A percentile compares a stretch with the other conserved stretches of the same genome.
Evolutionary conservation across 2,888 invertebrate genomes (phyloP).

Genomic region (Philhelius pedissequus): DNA sequence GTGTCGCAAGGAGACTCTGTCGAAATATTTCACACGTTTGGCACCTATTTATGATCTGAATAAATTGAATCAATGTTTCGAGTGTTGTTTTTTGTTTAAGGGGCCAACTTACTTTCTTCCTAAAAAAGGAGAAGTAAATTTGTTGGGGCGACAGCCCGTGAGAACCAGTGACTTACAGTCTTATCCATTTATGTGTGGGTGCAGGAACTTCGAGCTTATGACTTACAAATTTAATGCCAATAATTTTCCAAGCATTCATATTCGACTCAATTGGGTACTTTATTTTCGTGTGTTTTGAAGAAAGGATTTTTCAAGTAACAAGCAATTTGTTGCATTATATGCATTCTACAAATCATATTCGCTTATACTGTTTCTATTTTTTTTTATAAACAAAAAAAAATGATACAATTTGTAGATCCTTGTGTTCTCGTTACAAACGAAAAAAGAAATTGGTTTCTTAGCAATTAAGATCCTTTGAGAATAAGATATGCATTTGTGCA

Average conservation of each 20-base stretch:
- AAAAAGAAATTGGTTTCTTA: constrained; percentile 12
- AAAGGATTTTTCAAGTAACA: constrained; percentile 18
- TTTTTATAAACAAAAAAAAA: neutral
- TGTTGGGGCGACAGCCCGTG: no score
- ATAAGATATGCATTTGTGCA: constrained; percentile 5
- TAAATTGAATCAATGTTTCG: no score
- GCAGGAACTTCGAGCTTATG: no score
- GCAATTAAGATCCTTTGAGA: constrained; percentile 45
- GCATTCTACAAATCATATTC: neutral
- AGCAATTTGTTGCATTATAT: constrained; percentile 30
- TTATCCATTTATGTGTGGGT: no score
- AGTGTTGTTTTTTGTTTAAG: no score
- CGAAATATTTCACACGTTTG: no score
- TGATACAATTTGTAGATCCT: neutral
- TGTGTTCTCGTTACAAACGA: neutral
- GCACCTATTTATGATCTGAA: no score
- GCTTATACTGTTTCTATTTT: neutral
- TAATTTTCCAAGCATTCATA: neutral
- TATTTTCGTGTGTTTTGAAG: neutral
- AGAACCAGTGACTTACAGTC: no score
- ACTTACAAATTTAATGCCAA: no score
- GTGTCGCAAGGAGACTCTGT: no score
- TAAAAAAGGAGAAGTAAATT: no score
- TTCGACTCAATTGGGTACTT: neutral
- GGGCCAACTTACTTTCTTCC: no score